A percentile compares a stretch with the other conserved stretches of the same genome.
These are phyloP conservation scores for Acomys russatus DNA, from an alignment of 2,797 vertebrate genomes.

Conservation along the genomic window DNA sequence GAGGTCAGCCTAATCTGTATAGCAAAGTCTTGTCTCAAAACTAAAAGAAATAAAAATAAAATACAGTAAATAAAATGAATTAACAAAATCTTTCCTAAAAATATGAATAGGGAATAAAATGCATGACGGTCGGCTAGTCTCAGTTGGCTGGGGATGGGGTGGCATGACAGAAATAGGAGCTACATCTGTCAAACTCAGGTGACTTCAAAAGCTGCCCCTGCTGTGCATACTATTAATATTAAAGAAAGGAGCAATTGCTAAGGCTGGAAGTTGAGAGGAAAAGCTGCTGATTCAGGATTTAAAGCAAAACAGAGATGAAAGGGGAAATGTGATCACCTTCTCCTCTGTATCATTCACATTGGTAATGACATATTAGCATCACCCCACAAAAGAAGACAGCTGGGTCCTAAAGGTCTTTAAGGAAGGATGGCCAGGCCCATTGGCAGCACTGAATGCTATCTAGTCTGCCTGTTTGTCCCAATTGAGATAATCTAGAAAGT, in stretches of 20 bases:
- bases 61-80: neutral
- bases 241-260: slow-evolving; percentile 53
- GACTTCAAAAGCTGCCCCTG: slow-evolving; percentile 77
- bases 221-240: slow-evolving; percentile 73
- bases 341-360: slow-evolving; percentile 49
- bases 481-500: neutral
- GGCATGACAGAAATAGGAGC: slow-evolving; percentile 12
- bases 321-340: slow-evolving; percentile 61
- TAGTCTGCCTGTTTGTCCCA: neutral
- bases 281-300: slow-evolving; percentile 59
- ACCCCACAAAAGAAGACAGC: neutral
- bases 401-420: slow-evolving; percentile 5
- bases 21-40: neutral
- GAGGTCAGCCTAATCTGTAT: neutral
- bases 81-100: slow-evolving; percentile 28
- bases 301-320: slow-evolving; percentile 77
- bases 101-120: neutral
- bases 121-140: neutral
- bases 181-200: slow-evolving; percentile 58
- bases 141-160: neutral
- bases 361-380: neutral
- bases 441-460: neutral
- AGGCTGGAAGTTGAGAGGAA: slow-evolving; percentile 49
- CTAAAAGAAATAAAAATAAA: neutral
- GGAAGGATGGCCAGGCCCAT: neutral